These are phyloP conservation scores for Picus viridis DNA, from an alignment of 2,797 vertebrate species.

Conservation along the genomic window DNA sequence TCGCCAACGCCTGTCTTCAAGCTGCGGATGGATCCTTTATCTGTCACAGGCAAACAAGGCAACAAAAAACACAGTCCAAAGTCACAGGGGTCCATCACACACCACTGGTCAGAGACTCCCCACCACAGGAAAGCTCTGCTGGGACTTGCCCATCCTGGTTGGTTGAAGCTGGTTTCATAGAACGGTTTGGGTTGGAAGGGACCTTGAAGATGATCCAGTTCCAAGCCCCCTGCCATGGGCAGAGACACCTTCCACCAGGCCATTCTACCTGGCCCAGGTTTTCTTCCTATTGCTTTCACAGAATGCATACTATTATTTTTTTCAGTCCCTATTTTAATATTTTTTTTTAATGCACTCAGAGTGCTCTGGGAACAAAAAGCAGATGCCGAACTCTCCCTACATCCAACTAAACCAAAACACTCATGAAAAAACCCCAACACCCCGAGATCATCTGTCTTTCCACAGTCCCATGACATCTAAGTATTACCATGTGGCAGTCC, in stretches of 20 bases:
- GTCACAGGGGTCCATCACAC: not conserved
- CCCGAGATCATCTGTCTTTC: not conserved
- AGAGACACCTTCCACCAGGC: too few relatives aligned
- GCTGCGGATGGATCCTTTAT: slow-evolving; percentile 78
- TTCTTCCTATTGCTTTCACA: not conserved
- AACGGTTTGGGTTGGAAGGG: too few relatives aligned
- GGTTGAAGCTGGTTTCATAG: not conserved
- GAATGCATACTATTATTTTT: not conserved
- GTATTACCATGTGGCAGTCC: not conserved
- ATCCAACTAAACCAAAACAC: not conserved
- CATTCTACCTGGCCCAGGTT: too few relatives aligned
- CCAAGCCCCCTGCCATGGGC: too few relatives aligned
- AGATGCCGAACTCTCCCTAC: not conserved
- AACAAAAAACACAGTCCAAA: not conserved
- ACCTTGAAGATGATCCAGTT: too few relatives aligned
- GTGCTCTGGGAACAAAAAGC: not conserved
- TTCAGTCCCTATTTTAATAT: not conserved
- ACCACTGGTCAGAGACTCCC: fast-evolving
- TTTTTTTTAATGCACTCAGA: not conserved
- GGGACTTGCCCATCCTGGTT: not conserved
- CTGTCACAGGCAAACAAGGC: slow-evolving; percentile 67
- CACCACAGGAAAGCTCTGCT: not conserved
- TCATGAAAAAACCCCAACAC: not conserved
- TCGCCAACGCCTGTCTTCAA: slow-evolving; percentile 85
- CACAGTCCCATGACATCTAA: not conserved